These are phyloP conservation scores for Drosophila lacteicornis DNA, from an alignment of 1,140 invertebrate genomes.

Conservation along the genomic window DNA sequence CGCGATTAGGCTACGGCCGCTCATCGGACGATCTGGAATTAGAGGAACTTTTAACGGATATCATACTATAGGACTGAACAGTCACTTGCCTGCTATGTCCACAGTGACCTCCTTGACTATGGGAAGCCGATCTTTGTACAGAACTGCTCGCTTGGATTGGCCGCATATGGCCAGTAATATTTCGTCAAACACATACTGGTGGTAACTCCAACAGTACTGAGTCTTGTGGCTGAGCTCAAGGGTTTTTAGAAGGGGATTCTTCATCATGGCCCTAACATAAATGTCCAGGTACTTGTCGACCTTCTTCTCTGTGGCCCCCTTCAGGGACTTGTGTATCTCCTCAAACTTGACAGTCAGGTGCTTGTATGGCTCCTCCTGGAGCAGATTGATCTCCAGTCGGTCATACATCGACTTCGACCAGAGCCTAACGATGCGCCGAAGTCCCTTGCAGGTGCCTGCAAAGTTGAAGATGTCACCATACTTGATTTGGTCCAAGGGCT, in stretches of 20 bases:
- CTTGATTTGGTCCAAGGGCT: neutral
- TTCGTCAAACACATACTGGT: conserved; percentile 16
- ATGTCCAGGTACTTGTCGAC: conserved; percentile 7
- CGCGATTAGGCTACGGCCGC: neutral
- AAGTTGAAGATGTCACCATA: conserved; percentile 31
- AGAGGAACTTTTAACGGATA: neutral
- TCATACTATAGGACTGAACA: too few species aligned
- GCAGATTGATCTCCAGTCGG: neutral
- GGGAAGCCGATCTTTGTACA: neutral
- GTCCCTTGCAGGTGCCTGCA: neutral
- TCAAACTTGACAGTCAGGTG: neutral
- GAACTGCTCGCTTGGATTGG: neutral
- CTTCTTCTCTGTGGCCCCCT: neutral
- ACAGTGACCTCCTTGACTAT: conserved; percentile 14
- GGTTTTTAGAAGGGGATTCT: neutral
- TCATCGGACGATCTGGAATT: conserved; percentile 11
- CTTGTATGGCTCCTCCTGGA: neutral
- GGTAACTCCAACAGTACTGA: neutral
- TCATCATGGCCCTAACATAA: neutral
- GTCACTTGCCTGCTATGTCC: conserved; percentile 11
- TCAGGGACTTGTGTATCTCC: neutral
- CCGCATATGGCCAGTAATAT: conserved; percentile 2
- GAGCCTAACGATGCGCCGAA: neutral
- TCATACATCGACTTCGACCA: conserved; percentile 18
- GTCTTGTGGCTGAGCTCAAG: neutral